phyloP scores from a whole-genome alignment of 2,113 vertebrate genomes.

The Anolis sagrei region DNA sequence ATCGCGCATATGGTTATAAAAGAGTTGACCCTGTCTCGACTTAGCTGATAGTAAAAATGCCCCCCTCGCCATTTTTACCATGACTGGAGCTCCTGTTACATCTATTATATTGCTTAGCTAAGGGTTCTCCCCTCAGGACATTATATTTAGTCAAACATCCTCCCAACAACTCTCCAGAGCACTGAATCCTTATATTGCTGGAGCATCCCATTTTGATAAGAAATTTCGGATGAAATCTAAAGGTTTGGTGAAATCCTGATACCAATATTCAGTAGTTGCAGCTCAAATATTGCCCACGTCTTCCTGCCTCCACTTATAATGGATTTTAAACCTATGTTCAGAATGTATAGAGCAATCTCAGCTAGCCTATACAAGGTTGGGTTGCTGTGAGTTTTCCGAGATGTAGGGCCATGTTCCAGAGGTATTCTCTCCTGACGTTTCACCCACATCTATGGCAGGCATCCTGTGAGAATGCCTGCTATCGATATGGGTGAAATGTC shows the following conservation, averaged over 20 bases:
- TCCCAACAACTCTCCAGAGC: not conserved
- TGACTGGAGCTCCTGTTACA: not conserved
- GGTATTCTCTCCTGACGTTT: too few relatives aligned
- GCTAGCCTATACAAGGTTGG: constrained; percentile 28
- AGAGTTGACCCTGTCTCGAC: not conserved
- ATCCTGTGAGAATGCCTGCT: too few relatives aligned
- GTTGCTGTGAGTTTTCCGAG: too few relatives aligned
- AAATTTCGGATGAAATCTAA: constrained; percentile 9
- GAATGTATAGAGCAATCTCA: constrained; percentile 64
- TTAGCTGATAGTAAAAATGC: not conserved
- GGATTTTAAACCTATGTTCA: constrained; percentile 55
- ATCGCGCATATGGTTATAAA: too few relatives aligned
- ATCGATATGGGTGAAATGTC: too few relatives aligned
- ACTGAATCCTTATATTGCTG: not conserved
- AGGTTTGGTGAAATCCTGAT: constrained; percentile 41
- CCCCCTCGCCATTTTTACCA: not conserved
- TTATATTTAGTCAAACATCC: too few relatives aligned
- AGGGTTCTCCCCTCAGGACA: not conserved
- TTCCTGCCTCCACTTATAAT: too few relatives aligned
- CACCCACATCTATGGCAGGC: too few relatives aligned
- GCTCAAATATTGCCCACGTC: constrained; percentile 29
- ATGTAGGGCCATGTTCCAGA: too few relatives aligned
- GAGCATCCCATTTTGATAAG: not conserved
- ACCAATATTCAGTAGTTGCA: constrained; percentile 19
- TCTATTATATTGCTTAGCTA: not conserved